phyloP scores from a whole-genome alignment of 2,113 vertebrate species.

The Podiceps cristatus region DNA sequence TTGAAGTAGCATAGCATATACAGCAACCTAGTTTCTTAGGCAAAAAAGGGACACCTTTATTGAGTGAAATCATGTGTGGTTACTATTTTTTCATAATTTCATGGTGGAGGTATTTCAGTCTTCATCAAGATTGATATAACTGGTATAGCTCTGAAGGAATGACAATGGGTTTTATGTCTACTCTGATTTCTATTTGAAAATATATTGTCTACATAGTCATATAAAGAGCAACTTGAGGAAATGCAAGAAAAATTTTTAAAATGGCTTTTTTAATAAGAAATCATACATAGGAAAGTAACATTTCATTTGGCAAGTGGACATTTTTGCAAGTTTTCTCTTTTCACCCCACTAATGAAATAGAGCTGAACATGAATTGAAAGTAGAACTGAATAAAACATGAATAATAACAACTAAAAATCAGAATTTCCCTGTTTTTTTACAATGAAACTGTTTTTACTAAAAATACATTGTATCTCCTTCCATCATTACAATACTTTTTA shows the following conservation, averaged over 20 bases:
- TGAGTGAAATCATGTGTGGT: neutral
- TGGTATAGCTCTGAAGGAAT: neutral
- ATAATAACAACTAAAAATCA: neutral
- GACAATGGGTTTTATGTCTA: neutral
- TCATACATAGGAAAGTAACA: neutral
- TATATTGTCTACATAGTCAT: neutral
- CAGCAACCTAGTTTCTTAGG: neutral
- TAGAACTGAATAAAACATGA: neutral
- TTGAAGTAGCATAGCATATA: neutral
- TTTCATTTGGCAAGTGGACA: neutral
- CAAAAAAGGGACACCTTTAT: neutral
- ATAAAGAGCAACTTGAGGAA: neutral
- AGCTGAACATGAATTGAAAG: neutral
- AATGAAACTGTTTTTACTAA: neutral
- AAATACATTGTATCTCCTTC: neutral
- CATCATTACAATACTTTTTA: neutral
- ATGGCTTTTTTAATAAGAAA: neutral
- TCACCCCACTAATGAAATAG: neutral
- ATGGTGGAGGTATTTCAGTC: neutral
- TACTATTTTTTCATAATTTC: neutral
- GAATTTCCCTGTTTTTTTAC: neutral
- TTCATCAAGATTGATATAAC: neutral
- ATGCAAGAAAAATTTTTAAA: neutral
- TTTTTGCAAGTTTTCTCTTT: neutral
- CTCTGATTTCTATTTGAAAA: neutral